phyloP scores from a whole-genome alignment of 2,113 vertebrate species.

The Actenoides lindsayi region DNA sequence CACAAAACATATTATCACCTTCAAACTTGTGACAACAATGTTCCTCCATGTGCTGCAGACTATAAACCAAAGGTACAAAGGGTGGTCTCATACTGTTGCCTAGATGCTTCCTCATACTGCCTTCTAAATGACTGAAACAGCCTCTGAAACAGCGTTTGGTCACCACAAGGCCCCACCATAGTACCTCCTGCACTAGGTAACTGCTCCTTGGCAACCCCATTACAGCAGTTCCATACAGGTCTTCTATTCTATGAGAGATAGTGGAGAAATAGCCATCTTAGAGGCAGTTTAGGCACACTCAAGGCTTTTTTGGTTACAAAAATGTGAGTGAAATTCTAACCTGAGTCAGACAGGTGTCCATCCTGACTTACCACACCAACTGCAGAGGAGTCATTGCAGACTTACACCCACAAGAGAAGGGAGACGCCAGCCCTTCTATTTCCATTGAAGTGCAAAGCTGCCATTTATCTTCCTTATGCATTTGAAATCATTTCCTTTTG shows the following conservation, averaged over 20 bases:
- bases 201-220: not conserved
- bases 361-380: fast-evolving
- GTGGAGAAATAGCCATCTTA: not conserved
- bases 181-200: fast-evolving
- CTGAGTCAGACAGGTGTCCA: not conserved
- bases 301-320: not conserved
- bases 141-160: not conserved
- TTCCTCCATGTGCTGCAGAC: not conserved
- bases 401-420: fast-evolving
- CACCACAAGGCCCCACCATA: fast-evolving
- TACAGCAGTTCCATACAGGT: not conserved
- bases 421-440: not conserved
- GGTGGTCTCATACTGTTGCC: not conserved
- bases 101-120: not conserved
- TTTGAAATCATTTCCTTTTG: not conserved
- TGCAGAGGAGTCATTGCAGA: not conserved
- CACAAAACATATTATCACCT: not conserved
- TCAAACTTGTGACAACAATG: fast-evolving
- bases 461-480: not conserved
- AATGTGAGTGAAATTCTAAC: not conserved
- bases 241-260: not conserved
- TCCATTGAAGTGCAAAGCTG: not conserved
- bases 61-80: not conserved
- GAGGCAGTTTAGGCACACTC: not conserved
- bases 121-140: not conserved